Conservation (phyloP, 2,797 vertebrate genomes). For the Xiphophorus birchmanni region DNA sequence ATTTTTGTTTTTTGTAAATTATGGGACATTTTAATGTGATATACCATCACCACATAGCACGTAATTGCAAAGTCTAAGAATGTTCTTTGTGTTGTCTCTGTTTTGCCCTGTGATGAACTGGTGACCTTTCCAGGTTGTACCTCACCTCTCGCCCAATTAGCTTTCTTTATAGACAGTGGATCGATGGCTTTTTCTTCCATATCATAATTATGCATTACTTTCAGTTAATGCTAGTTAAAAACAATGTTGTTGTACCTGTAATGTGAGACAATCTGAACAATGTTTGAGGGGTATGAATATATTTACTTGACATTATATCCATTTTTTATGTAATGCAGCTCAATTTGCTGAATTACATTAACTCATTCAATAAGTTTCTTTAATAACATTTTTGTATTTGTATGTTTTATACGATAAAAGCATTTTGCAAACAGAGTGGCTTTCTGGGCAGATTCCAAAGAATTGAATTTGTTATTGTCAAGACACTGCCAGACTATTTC, state of each 20-base stretch:
- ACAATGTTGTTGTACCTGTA: not conserved
- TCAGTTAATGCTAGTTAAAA: not conserved
- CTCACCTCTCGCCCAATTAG: not conserved
- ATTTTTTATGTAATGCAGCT: not conserved
- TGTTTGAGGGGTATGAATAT: not conserved
- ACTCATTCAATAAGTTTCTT: not conserved
- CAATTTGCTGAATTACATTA: not conserved
- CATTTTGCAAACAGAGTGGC: not conserved
- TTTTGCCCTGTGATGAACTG: not conserved
- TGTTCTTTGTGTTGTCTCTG: not conserved
- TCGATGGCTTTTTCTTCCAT: not conserved
- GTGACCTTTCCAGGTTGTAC: not conserved
- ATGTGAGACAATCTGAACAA: not conserved
- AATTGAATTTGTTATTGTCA: constrained; percentile 7
- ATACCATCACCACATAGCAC: not conserved
- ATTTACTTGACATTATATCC: not conserved
- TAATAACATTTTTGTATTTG: not conserved
- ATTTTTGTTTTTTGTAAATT: not conserved
- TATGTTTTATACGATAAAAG: not conserved
- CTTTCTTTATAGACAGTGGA: not conserved
- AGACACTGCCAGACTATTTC: constrained; percentile 1
- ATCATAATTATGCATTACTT: not conserved
- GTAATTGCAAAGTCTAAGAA: not conserved
- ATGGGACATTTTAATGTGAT: not conserved
- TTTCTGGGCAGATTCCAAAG: constrained; percentile 8